Base-by-base conservation (phyloP, 2,888 invertebrate genomes). In the Brachynemurus nebulosus region DNA sequence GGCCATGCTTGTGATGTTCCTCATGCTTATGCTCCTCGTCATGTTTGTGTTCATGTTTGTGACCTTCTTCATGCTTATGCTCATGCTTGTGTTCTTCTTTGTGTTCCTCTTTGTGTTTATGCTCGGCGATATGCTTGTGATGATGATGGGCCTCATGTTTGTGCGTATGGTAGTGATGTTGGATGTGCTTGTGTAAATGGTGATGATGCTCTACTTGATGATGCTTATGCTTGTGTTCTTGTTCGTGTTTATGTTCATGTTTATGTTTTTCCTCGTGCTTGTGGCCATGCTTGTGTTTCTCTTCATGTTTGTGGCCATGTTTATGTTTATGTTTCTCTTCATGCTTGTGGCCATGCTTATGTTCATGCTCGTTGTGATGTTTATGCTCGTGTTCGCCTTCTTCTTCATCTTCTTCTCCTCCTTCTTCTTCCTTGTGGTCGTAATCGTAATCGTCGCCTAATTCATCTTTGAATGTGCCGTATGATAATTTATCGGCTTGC, bases 321-420 rank as follows among this genome's bases (percentile, higher is more conserved):
- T 37, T 18, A 37, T 37, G 37, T 37, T 37, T 18, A 37, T 37
- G 37, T 17, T 37, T 18, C 14, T 37, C 16, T 37, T 17, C 37
- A 37, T 37, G n/a, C n/a, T n/a, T n/a, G n/a, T n/a, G n/a, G n/a
- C n/a, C n/a, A n/a, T n/a, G n/a, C n/a, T n/a, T n/a, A n/a, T n/a
- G 37, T 37, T 37, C 17, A 14, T 37, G 6, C 9, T 37, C 37
- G 11, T 37, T n/a, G 4, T 37, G 17, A 14, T 37, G 37, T 37
- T 37, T 37, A 37, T 37, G 37, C 18, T n/a, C n/a, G n/a, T n/a
- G n/a, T n/a, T n/a, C n/a, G n/a, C n/a, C n/a, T n/a, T n/a, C n/a
- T n/a, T n/a, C n/a, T n/a, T n/a, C n/a, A n/a, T n/a, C n/a, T n/a
- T n/a, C n/a, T n/a, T n/a, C n/a, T n/a, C n/a, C n/a, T n/a, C n/a